Conservation (phyloP, 1,140 invertebrate genomes). For the Laupala kohalensis region DNA sequence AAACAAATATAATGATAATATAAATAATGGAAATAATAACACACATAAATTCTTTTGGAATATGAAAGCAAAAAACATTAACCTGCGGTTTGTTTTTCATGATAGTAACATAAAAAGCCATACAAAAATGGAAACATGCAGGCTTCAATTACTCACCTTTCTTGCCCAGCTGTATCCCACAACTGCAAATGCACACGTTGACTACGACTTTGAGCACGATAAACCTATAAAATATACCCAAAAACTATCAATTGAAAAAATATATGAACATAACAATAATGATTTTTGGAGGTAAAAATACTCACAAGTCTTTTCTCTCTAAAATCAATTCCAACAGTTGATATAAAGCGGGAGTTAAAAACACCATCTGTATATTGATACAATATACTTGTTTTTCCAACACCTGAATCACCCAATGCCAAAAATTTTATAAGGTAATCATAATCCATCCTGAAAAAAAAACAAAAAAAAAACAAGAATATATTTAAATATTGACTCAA, state of each 20-base stretch:
- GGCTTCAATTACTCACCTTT: conserved; percentile 47
- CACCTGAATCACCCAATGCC: conserved; percentile 84
- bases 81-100: no score
- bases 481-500: no score
- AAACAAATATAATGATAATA: no score
- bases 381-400: conserved; percentile 85
- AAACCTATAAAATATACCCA: conserved; percentile 42
- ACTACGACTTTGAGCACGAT: conserved; percentile 61
- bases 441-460: conserved; percentile 55
- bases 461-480: background rate
- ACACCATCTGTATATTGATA: conserved; percentile 90
- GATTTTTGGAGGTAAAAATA: background rate
- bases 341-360: conserved; percentile 87
- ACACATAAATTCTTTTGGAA: no score
- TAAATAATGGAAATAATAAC: no score
- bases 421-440: conserved; percentile 95
- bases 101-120: no score
- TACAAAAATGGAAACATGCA: no score
- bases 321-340: conserved; percentile 96
- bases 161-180: conserved; percentile 95
- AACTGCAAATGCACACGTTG: conserved; percentile 83
- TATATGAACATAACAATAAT: no score
- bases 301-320: conserved; percentile 85
- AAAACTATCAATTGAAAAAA: no score
- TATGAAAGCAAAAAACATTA: no score